Evolutionary conservation across 92 coral and sea anemone species (phyloP), one percentile per base, ranked within the genome.

Genomic region (Siderastrea radians): DNA sequence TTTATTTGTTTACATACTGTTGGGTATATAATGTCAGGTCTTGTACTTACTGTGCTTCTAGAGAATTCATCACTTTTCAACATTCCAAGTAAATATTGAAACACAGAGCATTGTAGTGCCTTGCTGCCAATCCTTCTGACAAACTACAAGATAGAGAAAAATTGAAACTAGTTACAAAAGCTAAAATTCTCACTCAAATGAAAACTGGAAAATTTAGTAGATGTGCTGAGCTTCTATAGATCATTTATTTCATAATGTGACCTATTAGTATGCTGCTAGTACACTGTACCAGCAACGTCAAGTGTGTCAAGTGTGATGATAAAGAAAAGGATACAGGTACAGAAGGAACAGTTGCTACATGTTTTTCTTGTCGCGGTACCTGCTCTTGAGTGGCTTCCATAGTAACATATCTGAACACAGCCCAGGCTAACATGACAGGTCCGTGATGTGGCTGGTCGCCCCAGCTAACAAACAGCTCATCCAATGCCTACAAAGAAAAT

Each of bases 341-440:
- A 4, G 44, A 57, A 10, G 61, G 13, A 58, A 15, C 69, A 65
- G 3, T 4, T 6, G 68, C 26, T 15, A n/a, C 6, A 63, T 26
- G 71, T 2, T 7, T 7, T 7, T 66, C 38, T 6, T 12, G 4
- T 49, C 63, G 50, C 69, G 74, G 26, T 77, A 93, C 98, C 94
- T 86, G 96, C 83, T 92, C 98, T 61, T 88, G 92, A 60, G 94
- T 87, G 4, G 89, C 78, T 67, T 93, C 99, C 86, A 93, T 93
- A 69, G 96, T 87, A 75, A 93, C 92, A 91, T 88, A 97, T 94
- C 99, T 92, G 54, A 95, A 90, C 58, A 93, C 98, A 75, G 99
- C 98, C 99, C 99, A 97, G 75, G 98, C 96, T 66, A 97, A 74
- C 98, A 97, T 95, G 79, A 97, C 96, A 14, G 99, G 98, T 49